Base-by-base conservation (phyloP, 1,140 invertebrate species). In the Panulirus ornatus region DNA sequence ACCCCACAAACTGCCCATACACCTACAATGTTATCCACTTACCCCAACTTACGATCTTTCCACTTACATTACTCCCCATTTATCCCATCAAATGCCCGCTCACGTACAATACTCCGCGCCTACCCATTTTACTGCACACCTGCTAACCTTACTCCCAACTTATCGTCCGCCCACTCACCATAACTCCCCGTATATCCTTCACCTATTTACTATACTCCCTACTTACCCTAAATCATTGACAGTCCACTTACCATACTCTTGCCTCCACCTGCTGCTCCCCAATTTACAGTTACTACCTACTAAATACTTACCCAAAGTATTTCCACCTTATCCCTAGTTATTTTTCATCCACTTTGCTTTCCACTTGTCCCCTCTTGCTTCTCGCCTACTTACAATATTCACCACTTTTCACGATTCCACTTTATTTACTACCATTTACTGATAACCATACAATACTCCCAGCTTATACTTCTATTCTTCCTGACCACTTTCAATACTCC, bases 131-230 rank as follows among this genome's bases (percentile, higher is more conserved):
- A 54, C n/a, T 34, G 42, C 14, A 5, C 42, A 42, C 42, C 34
- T 42, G 51, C 76, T 79, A 38, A 73, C 70, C 36, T 38, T 73
- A 73, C n/a, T 58, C 16, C 5, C 76, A 22, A 79, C 76, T 79
- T 51, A 54, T 5, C n/a, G 42, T 9, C n/a, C 42, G 76, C 42
- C 34, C 51, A 79, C 76, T 79, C 42, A 73, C 70, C 36, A 73
- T 73, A 73, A 34, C 42, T 36, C 19, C 70, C 70, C 70, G 70
- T 38, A 34, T 38, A 11, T 11, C 51, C 51, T 22, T 22, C 11
- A 11, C 51, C 51, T n/a, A n/a, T n/a, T n/a, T n/a, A n/a, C n/a
- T n/a, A n/a, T n/a, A n/a, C 70, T 3, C 70, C 70, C 63, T 30
- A 22, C 63, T 5, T 30, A 22, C 63, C 22, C 5, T 5, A 22